phyloP scores from a whole-genome alignment of 2,888 invertebrate species.

The Trachelus troglodyta region DNA sequence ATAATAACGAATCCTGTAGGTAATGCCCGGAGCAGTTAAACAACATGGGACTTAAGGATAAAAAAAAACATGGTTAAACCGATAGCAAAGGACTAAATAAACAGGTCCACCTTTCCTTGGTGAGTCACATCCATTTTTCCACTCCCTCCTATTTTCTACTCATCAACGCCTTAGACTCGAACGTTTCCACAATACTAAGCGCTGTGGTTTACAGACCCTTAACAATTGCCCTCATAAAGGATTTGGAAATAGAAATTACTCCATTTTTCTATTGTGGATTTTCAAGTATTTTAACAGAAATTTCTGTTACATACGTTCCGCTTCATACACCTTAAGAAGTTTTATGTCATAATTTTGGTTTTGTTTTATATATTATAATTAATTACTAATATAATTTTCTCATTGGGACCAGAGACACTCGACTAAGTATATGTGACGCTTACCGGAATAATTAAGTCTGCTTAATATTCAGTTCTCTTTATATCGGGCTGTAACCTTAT shows the following conservation, averaged over 20 bases:
- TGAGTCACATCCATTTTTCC: background rate
- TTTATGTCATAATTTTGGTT: background rate
- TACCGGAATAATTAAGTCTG: background rate
- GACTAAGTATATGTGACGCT: background rate
- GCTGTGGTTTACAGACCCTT: background rate
- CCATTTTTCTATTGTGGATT: background rate
- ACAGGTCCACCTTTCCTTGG: slow-evolving; percentile 23
- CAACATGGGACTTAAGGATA: background rate
- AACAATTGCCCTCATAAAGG: background rate
- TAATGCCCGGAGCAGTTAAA: background rate
- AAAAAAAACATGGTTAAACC: background rate
- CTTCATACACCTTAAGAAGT: background rate
- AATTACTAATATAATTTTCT: background rate
- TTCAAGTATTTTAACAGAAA: background rate
- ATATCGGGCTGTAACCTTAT: background rate
- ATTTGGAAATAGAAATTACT: background rate
- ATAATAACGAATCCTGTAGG: background rate
- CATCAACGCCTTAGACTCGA: background rate
- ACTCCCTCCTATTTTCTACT: background rate
- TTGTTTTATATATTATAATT: background rate
- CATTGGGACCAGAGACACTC: background rate
- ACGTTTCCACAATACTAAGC: background rate
- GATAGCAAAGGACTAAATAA: slow-evolving; percentile 20
- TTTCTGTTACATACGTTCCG: background rate
- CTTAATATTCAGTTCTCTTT: background rate